These are phyloP conservation scores for Eubucco bourcierii DNA, from an alignment of 2,113 vertebrate species.

Conservation along the genomic window DNA sequence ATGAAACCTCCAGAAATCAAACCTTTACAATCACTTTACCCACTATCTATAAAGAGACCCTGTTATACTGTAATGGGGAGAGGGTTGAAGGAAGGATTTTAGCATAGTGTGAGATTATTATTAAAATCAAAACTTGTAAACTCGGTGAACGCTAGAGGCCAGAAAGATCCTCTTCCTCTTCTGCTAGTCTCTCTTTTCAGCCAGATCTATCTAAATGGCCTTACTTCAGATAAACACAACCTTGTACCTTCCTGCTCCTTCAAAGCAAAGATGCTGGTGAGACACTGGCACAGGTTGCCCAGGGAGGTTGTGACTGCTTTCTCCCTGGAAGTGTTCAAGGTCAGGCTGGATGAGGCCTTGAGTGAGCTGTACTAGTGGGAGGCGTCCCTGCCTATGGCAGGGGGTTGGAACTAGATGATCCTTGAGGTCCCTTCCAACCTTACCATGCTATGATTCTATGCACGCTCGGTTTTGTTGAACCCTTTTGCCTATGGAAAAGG, in stretches of 20 bases:
- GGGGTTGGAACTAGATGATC: too few relatives aligned
- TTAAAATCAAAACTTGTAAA: background rate
- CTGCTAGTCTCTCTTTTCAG: background rate
- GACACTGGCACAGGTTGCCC: too few relatives aligned
- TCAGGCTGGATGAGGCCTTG: too few relatives aligned
- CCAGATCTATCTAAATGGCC: background rate
- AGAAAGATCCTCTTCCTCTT: background rate
- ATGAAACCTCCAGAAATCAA: rapidly evolving
- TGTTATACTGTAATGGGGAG: background rate
- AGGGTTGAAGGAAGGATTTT: background rate
- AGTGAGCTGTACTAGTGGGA: too few relatives aligned
- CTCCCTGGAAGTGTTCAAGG: too few relatives aligned
- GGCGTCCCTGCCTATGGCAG: too few relatives aligned
- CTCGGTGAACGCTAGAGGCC: background rate
- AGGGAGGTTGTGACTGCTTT: too few relatives aligned
- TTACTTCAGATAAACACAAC: background rate
- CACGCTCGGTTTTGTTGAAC: background rate
- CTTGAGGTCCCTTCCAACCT: too few relatives aligned
- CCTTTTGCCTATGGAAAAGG: background rate
- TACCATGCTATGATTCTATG: too few relatives aligned
- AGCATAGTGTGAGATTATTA: background rate
- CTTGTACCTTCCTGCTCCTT: background rate
- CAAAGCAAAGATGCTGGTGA: background rate
- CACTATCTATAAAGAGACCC: background rate
- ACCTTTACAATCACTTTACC: background rate